A percentile compares a stretch with the other conserved stretches of the same genome.
phyloP scores from a whole-genome alignment of 2,113 vertebrate genomes.

The Barbus barbus region DNA sequence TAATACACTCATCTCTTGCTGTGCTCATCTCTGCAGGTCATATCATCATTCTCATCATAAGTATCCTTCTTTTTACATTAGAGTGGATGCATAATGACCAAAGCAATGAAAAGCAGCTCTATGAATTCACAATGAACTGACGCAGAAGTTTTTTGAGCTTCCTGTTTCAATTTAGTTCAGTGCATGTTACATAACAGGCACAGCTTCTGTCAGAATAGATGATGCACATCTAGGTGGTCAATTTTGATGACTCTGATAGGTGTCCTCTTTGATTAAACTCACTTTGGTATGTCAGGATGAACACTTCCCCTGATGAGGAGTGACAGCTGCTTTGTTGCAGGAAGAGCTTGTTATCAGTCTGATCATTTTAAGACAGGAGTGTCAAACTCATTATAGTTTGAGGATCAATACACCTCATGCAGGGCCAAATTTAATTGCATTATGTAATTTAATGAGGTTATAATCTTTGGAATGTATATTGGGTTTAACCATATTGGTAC shows the following conservation, averaged over 20 bases:
- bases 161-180: background rate
- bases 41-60: constrained; percentile 14
- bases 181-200: background rate
- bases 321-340: constrained; percentile 25
- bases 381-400: background rate
- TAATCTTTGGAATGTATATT: background rate
- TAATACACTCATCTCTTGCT: constrained; percentile 26
- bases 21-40: constrained; percentile 1
- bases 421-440: background rate
- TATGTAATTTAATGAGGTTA: too few species aligned
- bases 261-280: constrained; percentile 28
- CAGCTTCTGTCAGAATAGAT: background rate
- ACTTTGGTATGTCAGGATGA: background rate
- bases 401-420: background rate
- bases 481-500: background rate
- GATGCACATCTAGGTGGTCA: background rate
- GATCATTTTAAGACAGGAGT: background rate
- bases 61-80: constrained; percentile 30
- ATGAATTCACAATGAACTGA: constrained; percentile 6
- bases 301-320: constrained; percentile 1
- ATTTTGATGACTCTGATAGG: constrained; percentile 2
- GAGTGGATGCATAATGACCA: constrained; percentile 3
- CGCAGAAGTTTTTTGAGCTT: background rate
- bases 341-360: constrained; percentile 24
- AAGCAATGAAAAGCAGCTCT: background rate